Evolutionary conservation across 2,888 invertebrate genomes (phyloP).

Genomic region (Suillia variegata): DNA sequence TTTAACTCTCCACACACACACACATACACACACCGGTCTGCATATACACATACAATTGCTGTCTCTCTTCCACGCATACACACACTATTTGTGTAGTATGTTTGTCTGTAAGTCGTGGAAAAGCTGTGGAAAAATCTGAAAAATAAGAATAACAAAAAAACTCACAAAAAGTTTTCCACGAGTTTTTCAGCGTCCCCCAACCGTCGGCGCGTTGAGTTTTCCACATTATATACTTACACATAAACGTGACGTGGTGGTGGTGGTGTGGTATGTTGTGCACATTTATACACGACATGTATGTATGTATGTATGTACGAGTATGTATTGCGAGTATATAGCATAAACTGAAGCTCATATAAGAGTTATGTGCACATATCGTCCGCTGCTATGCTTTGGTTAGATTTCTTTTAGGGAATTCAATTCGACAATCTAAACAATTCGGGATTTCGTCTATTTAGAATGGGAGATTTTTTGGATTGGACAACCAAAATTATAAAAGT

Average conservation of each 20-base stretch:
- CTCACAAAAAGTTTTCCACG: constrained; percentile 17
- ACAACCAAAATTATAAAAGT: too few species aligned
- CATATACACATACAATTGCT: constrained; percentile 9
- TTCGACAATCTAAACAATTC: too few species aligned
- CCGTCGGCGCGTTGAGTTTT: constrained; percentile 28
- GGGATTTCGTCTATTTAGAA: too few species aligned
- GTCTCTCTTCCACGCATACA: constrained; percentile 11
- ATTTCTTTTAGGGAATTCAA: too few species aligned
- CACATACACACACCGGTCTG: constrained; percentile 10
- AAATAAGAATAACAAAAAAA: constrained; percentile 5
- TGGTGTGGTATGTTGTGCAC: too few species aligned
- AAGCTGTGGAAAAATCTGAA: not conserved
- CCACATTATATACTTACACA: constrained; percentile 28
- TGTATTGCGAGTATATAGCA: constrained; percentile 16
- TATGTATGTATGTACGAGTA: constrained; percentile 21
- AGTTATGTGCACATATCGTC: constrained; percentile 44
- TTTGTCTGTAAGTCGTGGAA: constrained; percentile 8
- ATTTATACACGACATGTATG: too few species aligned
- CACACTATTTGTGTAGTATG: not conserved
- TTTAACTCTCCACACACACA: constrained; percentile 25
- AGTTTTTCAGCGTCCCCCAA: constrained; percentile 23
- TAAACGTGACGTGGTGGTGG: too few species aligned
- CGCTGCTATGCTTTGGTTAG: constrained; percentile 16
- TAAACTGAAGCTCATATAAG: constrained; percentile 38
- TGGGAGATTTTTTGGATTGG: too few species aligned